These are phyloP conservation scores for Drosophila nigricruria DNA, from an alignment of 2,888 invertebrate genomes.

Conservation along the genomic window DNA sequence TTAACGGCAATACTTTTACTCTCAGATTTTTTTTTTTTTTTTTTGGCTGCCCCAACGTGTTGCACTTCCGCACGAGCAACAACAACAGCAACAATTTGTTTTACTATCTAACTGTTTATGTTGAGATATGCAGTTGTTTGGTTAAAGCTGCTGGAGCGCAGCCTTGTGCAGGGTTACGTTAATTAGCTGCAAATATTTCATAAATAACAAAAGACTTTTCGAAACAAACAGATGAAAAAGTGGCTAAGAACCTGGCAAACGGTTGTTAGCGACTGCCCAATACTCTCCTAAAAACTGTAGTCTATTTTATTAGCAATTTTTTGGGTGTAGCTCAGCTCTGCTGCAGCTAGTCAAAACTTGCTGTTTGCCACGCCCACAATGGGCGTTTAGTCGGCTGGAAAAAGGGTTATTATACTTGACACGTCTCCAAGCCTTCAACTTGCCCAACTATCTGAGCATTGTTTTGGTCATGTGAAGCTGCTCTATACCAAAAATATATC, in stretches of 20 bases:
- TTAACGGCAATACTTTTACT: conserved; percentile 32
- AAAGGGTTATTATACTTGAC: no score
- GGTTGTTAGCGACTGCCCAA: background rate
- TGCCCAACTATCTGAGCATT: no score
- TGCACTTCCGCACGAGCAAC: conserved; percentile 28
- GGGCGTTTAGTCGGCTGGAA: no score
- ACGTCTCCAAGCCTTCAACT: no score
- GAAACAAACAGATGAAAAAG: background rate
- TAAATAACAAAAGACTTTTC: background rate
- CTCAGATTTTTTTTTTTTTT: background rate
- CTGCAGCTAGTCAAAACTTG: no score
- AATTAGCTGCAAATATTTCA: background rate
- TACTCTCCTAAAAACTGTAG: no score
- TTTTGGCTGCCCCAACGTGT: conserved; percentile 7
- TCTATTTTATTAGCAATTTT: no score
- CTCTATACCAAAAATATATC: no score
- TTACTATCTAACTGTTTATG: background rate
- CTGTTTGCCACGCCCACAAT: no score
- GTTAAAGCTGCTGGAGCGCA: background rate
- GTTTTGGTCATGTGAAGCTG: no score
- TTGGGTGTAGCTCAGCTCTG: no score
- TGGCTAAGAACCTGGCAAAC: background rate
- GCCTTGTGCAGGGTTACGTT: background rate
- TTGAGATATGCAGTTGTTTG: background rate
- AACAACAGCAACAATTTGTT: background rate